phyloP scores from a whole-genome alignment of 2,797 vertebrate genomes.

The Parauchenoglanis punctatus region DNA sequence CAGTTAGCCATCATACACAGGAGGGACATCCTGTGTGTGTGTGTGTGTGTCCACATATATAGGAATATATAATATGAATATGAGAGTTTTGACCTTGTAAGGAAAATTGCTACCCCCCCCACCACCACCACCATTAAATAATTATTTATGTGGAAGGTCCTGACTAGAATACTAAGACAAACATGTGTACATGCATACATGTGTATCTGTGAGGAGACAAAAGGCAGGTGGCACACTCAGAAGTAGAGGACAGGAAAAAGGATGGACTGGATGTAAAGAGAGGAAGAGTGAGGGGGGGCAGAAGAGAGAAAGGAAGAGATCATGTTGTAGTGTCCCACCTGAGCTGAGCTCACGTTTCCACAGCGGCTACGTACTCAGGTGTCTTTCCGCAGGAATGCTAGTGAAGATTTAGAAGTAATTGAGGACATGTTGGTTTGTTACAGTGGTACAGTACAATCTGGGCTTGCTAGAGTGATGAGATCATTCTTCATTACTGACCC shows the following conservation, averaged over 20 bases:
- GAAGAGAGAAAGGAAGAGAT: slow-evolving; percentile 42
- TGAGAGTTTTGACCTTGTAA: background rate
- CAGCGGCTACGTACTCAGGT: slow-evolving; percentile 1
- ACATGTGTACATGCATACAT: background rate
- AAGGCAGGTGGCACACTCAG: slow-evolving; percentile 20
- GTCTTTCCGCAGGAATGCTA: slow-evolving; percentile 10
- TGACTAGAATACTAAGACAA: background rate
- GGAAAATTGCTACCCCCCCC: background rate
- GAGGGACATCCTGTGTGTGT: slow-evolving; percentile 41
- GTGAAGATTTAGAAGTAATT: background rate
- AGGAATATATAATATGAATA: background rate
- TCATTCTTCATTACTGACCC: background rate
- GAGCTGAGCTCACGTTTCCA: slow-evolving; percentile 48
- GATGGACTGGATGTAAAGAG: background rate
- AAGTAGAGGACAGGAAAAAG: background rate
- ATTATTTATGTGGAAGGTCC: background rate
- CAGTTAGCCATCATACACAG: slow-evolving; percentile 67
- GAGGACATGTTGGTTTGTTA: slow-evolving; percentile 11
- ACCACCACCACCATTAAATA: background rate
- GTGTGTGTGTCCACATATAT: background rate
- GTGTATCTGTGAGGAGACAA: background rate
- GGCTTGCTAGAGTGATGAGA: background rate
- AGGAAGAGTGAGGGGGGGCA: background rate
- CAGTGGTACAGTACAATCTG: background rate
- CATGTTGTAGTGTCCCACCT: slow-evolving; percentile 43